A percentile compares a stretch with the other conserved stretches of the same genome.
These are phyloP conservation scores for Grus americana DNA, from an alignment of 2,113 vertebrate genomes.

Conservation along the genomic window DNA sequence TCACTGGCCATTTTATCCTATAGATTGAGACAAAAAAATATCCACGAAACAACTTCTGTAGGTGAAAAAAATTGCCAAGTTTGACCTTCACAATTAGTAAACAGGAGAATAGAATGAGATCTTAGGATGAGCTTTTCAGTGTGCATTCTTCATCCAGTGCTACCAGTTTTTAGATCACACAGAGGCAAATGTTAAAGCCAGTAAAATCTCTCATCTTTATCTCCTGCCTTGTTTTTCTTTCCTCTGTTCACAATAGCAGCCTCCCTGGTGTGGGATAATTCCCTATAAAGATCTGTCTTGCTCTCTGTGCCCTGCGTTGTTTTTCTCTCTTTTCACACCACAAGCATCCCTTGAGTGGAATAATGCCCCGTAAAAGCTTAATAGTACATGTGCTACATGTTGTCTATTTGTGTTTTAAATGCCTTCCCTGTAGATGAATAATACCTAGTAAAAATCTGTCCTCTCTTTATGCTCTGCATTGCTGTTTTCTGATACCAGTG, in stretches of 20 bases:
- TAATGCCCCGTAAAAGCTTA: conserved; percentile 46
- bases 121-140: not conserved
- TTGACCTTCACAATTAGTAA: not conserved
- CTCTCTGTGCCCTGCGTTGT: not conserved
- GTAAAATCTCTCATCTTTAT: not conserved
- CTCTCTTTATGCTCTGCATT: not conserved
- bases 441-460: conserved; percentile 11
- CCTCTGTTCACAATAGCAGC: not conserved
- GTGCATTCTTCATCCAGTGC: not conserved
- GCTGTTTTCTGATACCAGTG: not conserved
- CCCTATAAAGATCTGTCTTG: conserved; percentile 27
- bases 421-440: not conserved
- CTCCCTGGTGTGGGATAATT: conserved; percentile 25
- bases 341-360: conserved; percentile 17
- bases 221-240: conserved; percentile 40
- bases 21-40: not conserved
- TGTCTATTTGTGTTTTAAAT: conserved; percentile 35
- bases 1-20: not conserved
- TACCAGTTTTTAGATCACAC: conserved; percentile 1
- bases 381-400: conserved; percentile 17
- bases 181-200: not conserved
- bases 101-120: not conserved
- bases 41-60: not conserved
- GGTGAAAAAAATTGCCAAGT: not conserved
- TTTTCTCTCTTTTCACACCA: conserved; percentile 36